These are phyloP conservation scores for Elysia chlorotica DNA, from an alignment of 1,140 invertebrate species.

Conservation along the genomic window DNA sequence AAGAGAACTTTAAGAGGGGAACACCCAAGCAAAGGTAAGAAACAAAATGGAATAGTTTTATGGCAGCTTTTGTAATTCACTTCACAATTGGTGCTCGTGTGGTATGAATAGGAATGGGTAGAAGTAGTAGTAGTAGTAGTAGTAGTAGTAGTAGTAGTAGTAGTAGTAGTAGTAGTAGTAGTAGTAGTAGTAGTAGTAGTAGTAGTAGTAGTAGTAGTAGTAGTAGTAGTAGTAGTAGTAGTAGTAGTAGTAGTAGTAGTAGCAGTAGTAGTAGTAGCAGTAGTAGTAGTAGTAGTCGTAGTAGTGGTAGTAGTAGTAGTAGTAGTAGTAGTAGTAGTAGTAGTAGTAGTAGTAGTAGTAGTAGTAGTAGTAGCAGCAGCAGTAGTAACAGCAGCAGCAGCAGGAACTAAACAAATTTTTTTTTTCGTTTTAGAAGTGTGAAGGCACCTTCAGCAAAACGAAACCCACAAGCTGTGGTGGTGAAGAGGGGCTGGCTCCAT, in stretches of 20 bases:
- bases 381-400: not conserved
- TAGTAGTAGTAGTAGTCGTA: not conserved
- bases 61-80: too few relatives aligned
- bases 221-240: not conserved
- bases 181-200: not conserved
- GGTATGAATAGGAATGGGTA: not conserved
- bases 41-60: too few relatives aligned
- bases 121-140: not conserved
- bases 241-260: not conserved
- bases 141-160: not conserved
- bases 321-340: not conserved
- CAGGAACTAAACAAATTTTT: too few relatives aligned
- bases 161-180: not conserved
- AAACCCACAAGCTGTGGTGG: slow-evolving; percentile 73
- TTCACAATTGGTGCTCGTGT: too few relatives aligned
- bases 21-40: slow-evolving; percentile 22
- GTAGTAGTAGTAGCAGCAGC: not conserved
- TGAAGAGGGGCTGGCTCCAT: slow-evolving; percentile 86
- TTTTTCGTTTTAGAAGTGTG: too few relatives aligned
- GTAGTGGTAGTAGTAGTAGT: not conserved
- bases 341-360: not conserved
- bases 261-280: not conserved
- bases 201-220: not conserved
- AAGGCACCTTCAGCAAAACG: slow-evolving; percentile 60
- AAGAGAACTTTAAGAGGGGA: slow-evolving; percentile 17